These are phyloP conservation scores for Tinamus major DNA, from an alignment of 2,797 vertebrate species.

Conservation along the genomic window DNA sequence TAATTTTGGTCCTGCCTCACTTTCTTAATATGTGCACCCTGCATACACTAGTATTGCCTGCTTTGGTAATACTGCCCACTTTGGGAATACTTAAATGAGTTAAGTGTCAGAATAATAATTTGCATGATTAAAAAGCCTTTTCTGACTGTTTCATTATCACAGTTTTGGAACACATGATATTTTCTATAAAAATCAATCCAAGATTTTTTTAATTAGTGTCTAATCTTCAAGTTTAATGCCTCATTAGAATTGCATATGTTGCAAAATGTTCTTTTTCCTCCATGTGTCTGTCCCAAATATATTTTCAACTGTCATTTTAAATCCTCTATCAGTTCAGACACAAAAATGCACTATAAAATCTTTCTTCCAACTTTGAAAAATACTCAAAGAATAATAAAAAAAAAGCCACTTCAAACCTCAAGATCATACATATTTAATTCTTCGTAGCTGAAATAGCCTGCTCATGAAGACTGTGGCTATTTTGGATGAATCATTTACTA, in stretches of 20 bases:
- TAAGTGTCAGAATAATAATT: background rate
- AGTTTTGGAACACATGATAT: background rate
- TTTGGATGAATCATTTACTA: background rate
- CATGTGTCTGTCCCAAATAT: background rate
- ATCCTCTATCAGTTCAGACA: background rate
- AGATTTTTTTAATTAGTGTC: background rate
- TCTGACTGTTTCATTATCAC: background rate
- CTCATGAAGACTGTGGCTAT: background rate
- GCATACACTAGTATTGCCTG: background rate
- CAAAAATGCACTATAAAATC: background rate
- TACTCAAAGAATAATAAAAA: background rate
- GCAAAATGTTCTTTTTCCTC: background rate
- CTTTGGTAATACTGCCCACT: background rate
- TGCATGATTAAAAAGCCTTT: background rate
- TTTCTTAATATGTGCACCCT: background rate
- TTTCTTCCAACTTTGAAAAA: background rate
- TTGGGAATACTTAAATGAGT: background rate
- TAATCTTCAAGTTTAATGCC: background rate
- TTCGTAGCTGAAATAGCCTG: background rate
- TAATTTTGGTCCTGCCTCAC: background rate
- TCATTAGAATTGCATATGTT: background rate
- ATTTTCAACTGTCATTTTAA: background rate
- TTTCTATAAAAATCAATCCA: background rate
- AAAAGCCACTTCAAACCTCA: fast-evolving
- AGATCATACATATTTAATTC: background rate